phyloP scores from a whole-genome alignment of 2,113 vertebrate genomes.

The Carassius gibelio region DNA sequence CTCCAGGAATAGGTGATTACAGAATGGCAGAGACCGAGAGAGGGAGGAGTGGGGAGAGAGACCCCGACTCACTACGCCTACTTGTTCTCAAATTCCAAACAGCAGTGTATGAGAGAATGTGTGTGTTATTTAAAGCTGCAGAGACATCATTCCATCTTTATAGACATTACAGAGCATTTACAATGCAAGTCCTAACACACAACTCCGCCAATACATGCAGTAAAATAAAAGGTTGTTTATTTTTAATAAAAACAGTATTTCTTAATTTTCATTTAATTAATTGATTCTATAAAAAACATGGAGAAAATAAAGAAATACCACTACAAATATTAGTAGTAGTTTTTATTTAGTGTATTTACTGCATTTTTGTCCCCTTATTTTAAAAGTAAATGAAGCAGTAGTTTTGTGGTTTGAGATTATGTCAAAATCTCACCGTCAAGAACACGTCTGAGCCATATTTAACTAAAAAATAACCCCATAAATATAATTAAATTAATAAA shows the following conservation, averaged over 20 bases:
- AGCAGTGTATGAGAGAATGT: conserved; percentile 2
- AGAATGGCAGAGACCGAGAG: conserved; percentile 56
- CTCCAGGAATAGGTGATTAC: conserved; percentile 81
- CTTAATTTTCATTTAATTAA: not conserved
- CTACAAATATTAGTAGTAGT: not conserved
- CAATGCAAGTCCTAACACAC: not conserved
- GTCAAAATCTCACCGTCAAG: not conserved
- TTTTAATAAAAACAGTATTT: not conserved
- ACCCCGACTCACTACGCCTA: conserved; percentile 58
- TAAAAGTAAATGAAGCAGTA: not conserved
- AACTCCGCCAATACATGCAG: not conserved
- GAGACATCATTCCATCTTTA: conserved; percentile 1
- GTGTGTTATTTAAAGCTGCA: conserved; percentile 33
- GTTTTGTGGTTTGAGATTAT: not conserved
- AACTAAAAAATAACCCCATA: not conserved
- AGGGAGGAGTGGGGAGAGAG: conserved; percentile 42
- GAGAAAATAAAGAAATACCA: not conserved
- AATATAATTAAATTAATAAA: not conserved
- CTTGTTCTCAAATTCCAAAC: conserved; percentile 59
- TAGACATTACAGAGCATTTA: not conserved
- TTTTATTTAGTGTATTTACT: not conserved
- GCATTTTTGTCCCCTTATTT: not conserved
- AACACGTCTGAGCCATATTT: not conserved
- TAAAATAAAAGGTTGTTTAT: not conserved
- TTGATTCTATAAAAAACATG: not conserved